Conservation (phyloP, 2,113 vertebrate species). For the Syngnathus floridae region DNA sequence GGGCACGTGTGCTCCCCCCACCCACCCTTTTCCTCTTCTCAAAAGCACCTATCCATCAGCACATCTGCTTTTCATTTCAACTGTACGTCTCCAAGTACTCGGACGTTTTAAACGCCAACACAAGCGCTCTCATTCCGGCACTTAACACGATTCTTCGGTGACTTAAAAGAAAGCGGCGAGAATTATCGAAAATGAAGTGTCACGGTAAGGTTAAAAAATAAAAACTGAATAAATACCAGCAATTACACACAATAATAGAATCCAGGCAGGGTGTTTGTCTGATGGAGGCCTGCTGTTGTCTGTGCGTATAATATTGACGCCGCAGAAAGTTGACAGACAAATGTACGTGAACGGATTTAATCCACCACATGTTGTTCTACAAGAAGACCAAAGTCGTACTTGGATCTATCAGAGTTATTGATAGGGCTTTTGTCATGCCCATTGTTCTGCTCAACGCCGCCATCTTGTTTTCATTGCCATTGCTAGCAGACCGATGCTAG, state of each 20-base stretch:
- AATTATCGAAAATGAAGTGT: constrained; percentile 90
- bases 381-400: no score
- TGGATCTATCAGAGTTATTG: no score
- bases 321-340: constrained; percentile 22
- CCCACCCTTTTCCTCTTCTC: constrained; percentile 32
- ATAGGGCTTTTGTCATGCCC: no score
- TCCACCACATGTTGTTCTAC: no score
- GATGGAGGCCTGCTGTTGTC: constrained; percentile 57
- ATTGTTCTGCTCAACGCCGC: no score
- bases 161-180: constrained; percentile 79
- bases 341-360: constrained; percentile 6
- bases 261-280: constrained; percentile 73
- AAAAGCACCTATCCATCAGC: constrained; percentile 61
- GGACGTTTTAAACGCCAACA: constrained; percentile 82
- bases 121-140: constrained; percentile 71
- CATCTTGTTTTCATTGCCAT: no score
- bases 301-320: constrained; percentile 27
- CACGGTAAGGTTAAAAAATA: constrained; percentile 61
- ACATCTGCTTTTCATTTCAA: constrained; percentile 92
- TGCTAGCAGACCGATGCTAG: no score
- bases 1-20: constrained; percentile 42
- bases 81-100: constrained; percentile 77
- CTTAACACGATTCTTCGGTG: constrained; percentile 78
- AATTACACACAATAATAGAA: constrained; percentile 71
- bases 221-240: constrained; percentile 73